Evolutionary conservation across 1,140 invertebrate species (phyloP), one percentile per base, ranked within the genome.

Genomic region (Lasioglossum baleicum): DNA sequence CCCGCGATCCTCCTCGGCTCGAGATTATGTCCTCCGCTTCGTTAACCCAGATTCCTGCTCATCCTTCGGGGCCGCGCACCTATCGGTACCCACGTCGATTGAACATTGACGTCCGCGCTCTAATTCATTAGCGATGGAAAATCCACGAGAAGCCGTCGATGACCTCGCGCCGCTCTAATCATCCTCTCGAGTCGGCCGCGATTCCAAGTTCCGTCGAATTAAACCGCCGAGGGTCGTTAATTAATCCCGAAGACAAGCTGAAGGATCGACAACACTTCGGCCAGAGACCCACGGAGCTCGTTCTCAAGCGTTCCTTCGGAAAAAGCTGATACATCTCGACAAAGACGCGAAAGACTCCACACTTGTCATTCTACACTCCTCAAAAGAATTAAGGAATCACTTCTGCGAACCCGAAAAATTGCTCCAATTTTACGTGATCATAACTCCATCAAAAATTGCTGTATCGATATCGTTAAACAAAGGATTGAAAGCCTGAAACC

Each of bases 11-110:
- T 56, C 22, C 35, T 35, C 15, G 51, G 63, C 65, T 60, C 35
- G 64, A 73, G 44, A 60, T 35, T 35, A 35, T 44, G 44, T 48
- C 40, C 48, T 63, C 42, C 56, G 75, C 71, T 80, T 66, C 48
- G 60, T 61, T 63, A 64, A 51, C 68, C 77, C 60, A 80, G 26
- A 80, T 83, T 79, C 70, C 13, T 26, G 5, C 11, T 42, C 60
- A 69, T 31, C 53, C 22, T 76, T 63, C 26, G 42, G 35, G 58
- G 11, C 10, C 20, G 35, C 53, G 26, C 22, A 26, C 15, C 56
- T 22, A 56, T 7, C 61, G 76, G 11, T 20, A 22, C 22, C 56
- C 10, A 11, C 35, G 44, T 22, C 2, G 51, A 75, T 66, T 44
- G 71, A 53, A 64, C 72, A 56, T 75, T 7, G 71, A 40, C 42